Base-by-base conservation (phyloP, 2,113 vertebrate species). In the Anser cygnoides region DNA sequence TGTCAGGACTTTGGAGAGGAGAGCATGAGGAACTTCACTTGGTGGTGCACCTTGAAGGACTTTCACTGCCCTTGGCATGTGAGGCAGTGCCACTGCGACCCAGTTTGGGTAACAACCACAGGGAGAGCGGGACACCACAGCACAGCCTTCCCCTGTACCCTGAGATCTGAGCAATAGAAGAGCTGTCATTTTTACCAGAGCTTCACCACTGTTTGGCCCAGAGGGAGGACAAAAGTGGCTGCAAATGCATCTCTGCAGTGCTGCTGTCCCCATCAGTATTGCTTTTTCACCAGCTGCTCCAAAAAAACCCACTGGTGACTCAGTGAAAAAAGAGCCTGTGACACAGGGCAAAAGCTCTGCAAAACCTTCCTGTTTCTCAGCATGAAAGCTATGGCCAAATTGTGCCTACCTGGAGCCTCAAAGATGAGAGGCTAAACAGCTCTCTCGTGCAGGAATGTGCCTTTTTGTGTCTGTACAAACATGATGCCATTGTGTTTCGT, bases 381-480 rank as follows among this genome's bases (percentile, higher is more conserved):
- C 19, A 46, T 33, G 35, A 43, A 49, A 74, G 6, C 12, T 20
- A 39, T 3, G 41, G 11, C 41, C 44, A 55, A 23, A 28, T 0
- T 43, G 22, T 77, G 41, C 49, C 70, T 55, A 26, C 14, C 26
- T 76, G 87, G 20, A 77, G 28, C 19, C 2, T 17, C 57, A 63
- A 52, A 73, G 68, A 61, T 14, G 21, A 75, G 66, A 52, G 18
- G 13, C 19, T 14, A 59, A 62, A 13, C 11, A 26, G 33, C 13
- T 10, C 22, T 58, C 11, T 41, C 43, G 8, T 4, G 3, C 1
- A 1, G 31, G 33, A 33, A 8, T 0, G 31, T 39, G 33, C 6
- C 16, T 39, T 28, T 54, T 23, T 46, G 54, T 63, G 23, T 13
- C 17, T 41, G 37, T 46, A 67, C 35, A 35, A 35, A 35, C 35